Evolutionary conservation across 2,797 vertebrate genomes (phyloP).

Genomic region (Selene dorsalis): DNA sequence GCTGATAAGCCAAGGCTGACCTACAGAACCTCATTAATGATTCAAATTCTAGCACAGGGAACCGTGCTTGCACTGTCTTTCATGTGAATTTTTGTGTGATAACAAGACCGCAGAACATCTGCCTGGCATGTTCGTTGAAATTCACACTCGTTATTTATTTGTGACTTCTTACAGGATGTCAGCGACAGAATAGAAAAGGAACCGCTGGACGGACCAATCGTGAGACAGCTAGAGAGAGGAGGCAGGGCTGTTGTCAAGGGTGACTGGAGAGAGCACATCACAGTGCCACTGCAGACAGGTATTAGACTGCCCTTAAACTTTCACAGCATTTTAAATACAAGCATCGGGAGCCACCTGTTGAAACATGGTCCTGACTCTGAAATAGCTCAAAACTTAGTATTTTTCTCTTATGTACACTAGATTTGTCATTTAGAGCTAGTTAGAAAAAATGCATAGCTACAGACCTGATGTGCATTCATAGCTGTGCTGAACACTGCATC

Average conservation of each 20-base stretch:
- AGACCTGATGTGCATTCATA: neutral
- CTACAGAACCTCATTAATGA: neutral
- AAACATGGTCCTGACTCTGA: neutral
- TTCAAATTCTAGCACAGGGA: neutral
- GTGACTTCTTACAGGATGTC: constrained; percentile 87
- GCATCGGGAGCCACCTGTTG: neutral
- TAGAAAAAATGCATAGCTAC: neutral
- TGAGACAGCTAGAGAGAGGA: constrained; percentile 93
- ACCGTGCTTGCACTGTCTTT: neutral
- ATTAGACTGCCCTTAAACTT: constrained; percentile 15
- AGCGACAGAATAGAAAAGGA: constrained; percentile 99
- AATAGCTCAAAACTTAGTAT: neutral
- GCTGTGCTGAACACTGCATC: constrained; percentile 4
- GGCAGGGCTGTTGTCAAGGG: constrained; percentile 93
- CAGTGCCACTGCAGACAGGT: constrained; percentile 97
- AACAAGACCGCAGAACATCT: neutral
- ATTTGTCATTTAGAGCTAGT: neutral
- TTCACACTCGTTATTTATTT: neutral
- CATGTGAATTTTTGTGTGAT: neutral
- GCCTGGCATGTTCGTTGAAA: neutral
- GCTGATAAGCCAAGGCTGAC: neutral
- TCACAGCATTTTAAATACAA: neutral
- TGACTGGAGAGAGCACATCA: constrained; percentile 98
- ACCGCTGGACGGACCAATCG: constrained; percentile 91
- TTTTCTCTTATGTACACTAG: neutral